Percentiles rank a stretch among this genome's conserved stretches.
Conservation (phyloP, 2,888 invertebrate genomes). For the Euclidia mi region DNA sequence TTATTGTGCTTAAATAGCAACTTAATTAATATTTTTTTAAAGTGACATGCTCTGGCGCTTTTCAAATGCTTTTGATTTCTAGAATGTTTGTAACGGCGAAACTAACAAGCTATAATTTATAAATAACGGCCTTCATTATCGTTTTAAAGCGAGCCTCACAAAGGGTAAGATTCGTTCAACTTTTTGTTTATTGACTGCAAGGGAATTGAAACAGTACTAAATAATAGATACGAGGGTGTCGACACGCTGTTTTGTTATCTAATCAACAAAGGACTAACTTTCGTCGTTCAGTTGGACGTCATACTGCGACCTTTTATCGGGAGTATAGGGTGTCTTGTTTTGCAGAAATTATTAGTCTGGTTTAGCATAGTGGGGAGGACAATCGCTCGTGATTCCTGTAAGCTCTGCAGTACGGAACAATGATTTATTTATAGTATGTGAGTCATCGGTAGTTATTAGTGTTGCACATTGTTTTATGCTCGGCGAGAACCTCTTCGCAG, state of each 20-base stretch:
- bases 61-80: conserved; percentile 12
- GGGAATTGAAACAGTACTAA: conserved; percentile 79
- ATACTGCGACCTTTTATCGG: conserved; percentile 82
- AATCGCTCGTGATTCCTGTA: conserved; percentile 86
- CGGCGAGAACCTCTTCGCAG: conserved; percentile 72
- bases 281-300: conserved; percentile 75
- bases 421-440: conserved; percentile 86
- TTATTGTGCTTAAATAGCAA: too few relatives aligned
- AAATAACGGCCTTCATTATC: conserved; percentile 84
- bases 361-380: conserved; percentile 83
- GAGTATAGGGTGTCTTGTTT: conserved; percentile 80
- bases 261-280: conserved; percentile 77
- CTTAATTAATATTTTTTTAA: too few relatives aligned
- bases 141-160: conserved; percentile 68
- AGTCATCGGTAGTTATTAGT: conserved; percentile 86
- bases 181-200: conserved; percentile 78
- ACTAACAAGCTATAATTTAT: conserved; percentile 69
- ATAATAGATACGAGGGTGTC: conserved; percentile 87
- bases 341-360: conserved; percentile 89
- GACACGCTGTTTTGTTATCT: conserved; percentile 86
- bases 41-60: too few relatives aligned
- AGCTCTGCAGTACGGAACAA: conserved; percentile 75
- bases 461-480: conserved; percentile 79
- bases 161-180: conserved; percentile 77
- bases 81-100: conserved; percentile 38